Evolutionary conservation across 2,797 vertebrate species (phyloP), one percentile per base, ranked within the genome.

Genomic region (Diglossa cyanea): DNA sequence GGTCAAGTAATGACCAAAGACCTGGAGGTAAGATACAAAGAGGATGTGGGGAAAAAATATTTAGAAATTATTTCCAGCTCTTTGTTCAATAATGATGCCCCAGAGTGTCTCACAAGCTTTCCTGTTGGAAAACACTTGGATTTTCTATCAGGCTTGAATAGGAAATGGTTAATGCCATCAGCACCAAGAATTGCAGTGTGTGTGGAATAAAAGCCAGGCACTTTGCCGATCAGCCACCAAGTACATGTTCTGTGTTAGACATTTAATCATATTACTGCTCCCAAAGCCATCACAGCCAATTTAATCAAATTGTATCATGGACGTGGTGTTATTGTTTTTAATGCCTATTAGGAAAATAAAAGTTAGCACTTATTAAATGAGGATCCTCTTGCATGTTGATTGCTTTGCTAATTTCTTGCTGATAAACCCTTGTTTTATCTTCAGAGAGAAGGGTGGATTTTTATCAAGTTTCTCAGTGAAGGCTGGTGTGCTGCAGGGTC

Each of bases 341-440:
- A 95, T 88, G 85, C 66, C 86, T 94, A 92, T 96, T 97, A 97
- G 91, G 90, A 97, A 97, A 97, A 97, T 96, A 96, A 97, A 97
- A 84, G 92, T 96, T 96, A 93, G 81, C 92, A 94, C 84, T 97
- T 95, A 97, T 96, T 96, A 97, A 96, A 97, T 94, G 94, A 94
- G 48, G 84, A 74, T 95, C 77, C 71, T 90, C 73, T 94, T 84
- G 55, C 68, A 94, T 89, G 91, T 91, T 95, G 93, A 96, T 94
- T 84, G 71, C 92, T 95, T 91, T 83, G 88, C 86, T 97, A 90
- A 96, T 96, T 96, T 94, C 73, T 96, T 96, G 40, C 76, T 91
- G 93, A 91, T 84, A 92, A 95, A 92, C 74, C 57, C 77, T 85
- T 75, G 67, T 73, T 97, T 90, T 81, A 71, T 90, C 80, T 95